Percentiles rank a stretch among this genome's conserved stretches.
These are phyloP conservation scores for Chelidonichthys spinosus DNA, from an alignment of 2,797 vertebrate genomes.

Conservation along the genomic window DNA sequence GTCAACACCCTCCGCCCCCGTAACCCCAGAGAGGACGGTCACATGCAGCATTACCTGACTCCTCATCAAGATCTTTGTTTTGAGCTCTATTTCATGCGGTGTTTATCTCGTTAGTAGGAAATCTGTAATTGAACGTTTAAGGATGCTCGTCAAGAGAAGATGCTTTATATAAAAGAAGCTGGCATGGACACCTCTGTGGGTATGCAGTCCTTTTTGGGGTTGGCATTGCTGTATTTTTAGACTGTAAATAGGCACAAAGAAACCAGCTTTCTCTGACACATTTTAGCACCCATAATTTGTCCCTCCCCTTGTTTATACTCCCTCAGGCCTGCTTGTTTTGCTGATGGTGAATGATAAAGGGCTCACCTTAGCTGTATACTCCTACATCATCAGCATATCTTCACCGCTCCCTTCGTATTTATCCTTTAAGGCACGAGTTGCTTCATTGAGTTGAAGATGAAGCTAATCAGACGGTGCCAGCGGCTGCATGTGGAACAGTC, in stretches of 20 bases:
- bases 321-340: constrained; percentile 57
- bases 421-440: constrained; percentile 39
- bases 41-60: constrained; percentile 68
- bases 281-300: constrained; percentile 79
- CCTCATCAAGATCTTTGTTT: constrained; percentile 69
- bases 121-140: constrained; percentile 74
- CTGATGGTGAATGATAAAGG: constrained; percentile 68
- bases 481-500: constrained; percentile 34
- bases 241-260: constrained; percentile 66
- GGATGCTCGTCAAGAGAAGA: constrained; percentile 65
- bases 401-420: constrained; percentile 1
- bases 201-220: constrained; percentile 40
- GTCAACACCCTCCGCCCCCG: constrained; percentile 74
- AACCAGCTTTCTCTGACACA: constrained; percentile 74
- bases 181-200: constrained; percentile 59
- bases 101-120: constrained; percentile 75
- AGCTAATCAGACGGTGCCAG: constrained; percentile 43
- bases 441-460: constrained; percentile 42
- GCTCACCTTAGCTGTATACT: constrained; percentile 48
- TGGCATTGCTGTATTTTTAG: constrained; percentile 76
- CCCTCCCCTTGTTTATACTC: constrained; percentile 76
- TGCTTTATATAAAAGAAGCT: constrained; percentile 66
- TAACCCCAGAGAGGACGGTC: constrained; percentile 48
- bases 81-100: constrained; percentile 67
- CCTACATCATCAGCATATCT: neutral